Base-by-base conservation (phyloP, 2,797 vertebrate species). In the Clarias platycephalus region DNA sequence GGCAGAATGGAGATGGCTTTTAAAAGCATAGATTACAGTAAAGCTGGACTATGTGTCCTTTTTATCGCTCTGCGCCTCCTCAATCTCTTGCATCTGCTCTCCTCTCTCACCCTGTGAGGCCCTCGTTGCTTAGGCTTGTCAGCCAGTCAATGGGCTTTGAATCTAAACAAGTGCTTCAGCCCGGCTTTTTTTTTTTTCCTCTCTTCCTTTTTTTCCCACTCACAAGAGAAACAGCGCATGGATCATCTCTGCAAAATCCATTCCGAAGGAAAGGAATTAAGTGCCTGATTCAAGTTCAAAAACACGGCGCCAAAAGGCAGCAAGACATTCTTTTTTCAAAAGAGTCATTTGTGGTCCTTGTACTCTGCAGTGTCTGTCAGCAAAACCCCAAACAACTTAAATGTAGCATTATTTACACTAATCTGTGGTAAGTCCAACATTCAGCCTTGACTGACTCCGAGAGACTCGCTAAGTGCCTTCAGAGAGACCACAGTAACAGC, bases 1-100 rank as follows among this genome's bases (percentile, higher is more conserved):
- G 89, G 89, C 88, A 89, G 91, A 88, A 88, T 91, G 91, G 85
- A 93, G 92, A 93, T 93, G 91, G 88, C 83, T 91, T 93, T 91
- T 90, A 91, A 91, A 93, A 91, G 85, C 72, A 87, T 93, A 93
- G 93, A 95, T 94, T 94, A 94, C 89, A 85, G 90, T 84, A 88
- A 63, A 89, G 70, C 81, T 89, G 82, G 90, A 90, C 91, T 91
- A 91, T 87, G 68, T 91, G 91, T 86, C 88, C 91, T 89, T 91
- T 91, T 92, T 89, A 91, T 91, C 87, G 58, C 81, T 82, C 78
- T 24, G 84, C 89, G 92, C 92, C 92, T 93, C 90, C 91, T 92
- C 90, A 90, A 81, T 87, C 86, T 86, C 88, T 87, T 87, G 90
- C 89, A 89, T 89, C 87, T 89, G 83, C 87, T 91, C 85, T 91